Percentiles rank a stretch among this genome's conserved stretches.
Conservation (phyloP, 2,113 vertebrate species). For the Pygoscelis antarcticus region DNA sequence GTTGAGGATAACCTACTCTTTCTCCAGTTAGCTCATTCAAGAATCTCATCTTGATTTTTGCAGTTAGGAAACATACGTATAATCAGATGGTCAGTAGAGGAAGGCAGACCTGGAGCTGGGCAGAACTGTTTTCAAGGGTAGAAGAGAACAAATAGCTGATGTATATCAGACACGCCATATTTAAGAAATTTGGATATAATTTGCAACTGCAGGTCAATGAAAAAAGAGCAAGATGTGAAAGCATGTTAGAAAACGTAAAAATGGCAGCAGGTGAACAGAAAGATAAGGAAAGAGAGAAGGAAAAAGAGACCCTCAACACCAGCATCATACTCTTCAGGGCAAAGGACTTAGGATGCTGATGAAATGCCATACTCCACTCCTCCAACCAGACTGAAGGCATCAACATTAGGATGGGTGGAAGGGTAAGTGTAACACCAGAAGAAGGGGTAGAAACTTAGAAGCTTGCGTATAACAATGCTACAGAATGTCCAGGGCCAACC, state of each 20-base stretch:
- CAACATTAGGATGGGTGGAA: background rate
- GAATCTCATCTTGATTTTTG: background rate
- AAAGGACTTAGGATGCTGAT: background rate
- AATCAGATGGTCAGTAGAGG: background rate
- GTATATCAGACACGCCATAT: background rate
- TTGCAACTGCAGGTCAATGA: background rate
- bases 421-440: background rate
- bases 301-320: background rate
- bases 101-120: background rate
- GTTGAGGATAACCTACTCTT: background rate
- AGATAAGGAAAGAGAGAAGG: background rate
- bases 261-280: background rate
- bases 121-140: background rate
- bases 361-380: background rate
- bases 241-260: background rate
- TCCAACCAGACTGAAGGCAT: background rate
- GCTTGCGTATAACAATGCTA: no score
- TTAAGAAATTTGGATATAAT: background rate
- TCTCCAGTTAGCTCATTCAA: background rate
- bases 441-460: background rate
- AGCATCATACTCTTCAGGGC: background rate
- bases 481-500: no score
- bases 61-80: background rate
- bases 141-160: background rate
- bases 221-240: background rate